Conservation (phyloP, 2,113 vertebrate species). For the Artemisiospiza belli region DNA sequence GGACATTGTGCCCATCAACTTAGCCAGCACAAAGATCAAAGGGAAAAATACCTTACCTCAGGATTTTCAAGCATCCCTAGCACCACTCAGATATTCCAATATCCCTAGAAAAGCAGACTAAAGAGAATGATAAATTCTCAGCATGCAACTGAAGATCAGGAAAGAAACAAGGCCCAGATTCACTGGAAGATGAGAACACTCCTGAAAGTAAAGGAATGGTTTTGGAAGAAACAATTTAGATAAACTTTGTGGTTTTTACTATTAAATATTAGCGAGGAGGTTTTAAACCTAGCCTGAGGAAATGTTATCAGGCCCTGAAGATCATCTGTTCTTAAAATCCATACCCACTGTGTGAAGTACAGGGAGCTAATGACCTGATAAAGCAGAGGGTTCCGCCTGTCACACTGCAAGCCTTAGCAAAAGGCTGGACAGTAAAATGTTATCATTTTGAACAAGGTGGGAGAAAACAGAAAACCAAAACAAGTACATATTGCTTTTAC, state of each 20-base stretch:
- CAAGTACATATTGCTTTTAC: no score
- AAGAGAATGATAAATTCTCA: background rate
- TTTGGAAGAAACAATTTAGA: background rate
- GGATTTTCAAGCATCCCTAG: background rate
- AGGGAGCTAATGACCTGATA: fast-evolving
- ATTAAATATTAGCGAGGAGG: background rate
- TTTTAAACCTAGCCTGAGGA: background rate
- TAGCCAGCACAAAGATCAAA: background rate
- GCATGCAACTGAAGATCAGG: background rate
- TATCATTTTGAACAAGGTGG: background rate
- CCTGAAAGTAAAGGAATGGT: background rate
- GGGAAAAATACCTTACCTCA: background rate
- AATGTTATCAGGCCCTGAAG: background rate
- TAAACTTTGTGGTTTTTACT: background rate
- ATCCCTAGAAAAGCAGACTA: background rate
- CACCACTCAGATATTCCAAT: background rate
- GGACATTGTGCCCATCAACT: background rate
- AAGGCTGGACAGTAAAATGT: background rate
- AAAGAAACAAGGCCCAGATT: background rate
- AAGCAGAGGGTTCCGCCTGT: background rate
- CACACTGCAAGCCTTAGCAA: background rate
- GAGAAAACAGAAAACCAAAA: background rate
- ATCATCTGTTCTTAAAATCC: background rate
- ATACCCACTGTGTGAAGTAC: background rate
- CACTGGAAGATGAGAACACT: background rate